Percentiles rank a stretch among this genome's conserved stretches.
Conservation (phyloP, 2,797 vertebrate species). For the Cuniculus paca region DNA sequence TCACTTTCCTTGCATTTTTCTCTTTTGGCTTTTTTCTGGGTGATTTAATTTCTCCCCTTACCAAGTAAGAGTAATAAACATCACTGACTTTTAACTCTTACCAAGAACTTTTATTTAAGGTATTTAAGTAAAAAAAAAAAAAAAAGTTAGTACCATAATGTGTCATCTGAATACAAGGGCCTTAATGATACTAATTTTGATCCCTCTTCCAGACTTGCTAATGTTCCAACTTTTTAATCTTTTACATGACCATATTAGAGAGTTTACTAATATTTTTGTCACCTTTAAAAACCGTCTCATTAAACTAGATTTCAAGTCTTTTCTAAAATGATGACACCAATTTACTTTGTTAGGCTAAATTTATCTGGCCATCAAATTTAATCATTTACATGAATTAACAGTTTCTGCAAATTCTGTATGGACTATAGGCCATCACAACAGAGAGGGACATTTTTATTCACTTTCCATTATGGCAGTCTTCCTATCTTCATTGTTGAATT, state of each 20-base stretch:
- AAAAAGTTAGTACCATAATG: not conserved
- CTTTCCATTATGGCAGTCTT: not conserved
- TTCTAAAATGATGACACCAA: not conserved
- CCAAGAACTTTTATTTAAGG: not conserved
- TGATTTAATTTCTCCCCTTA: not conserved
- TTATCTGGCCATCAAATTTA: not conserved
- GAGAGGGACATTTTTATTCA: not conserved
- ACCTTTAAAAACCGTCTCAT: not conserved
- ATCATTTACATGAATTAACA: not conserved
- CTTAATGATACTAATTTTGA: not conserved
- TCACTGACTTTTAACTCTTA: not conserved
- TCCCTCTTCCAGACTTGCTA: not conserved
- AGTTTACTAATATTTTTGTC: not conserved
- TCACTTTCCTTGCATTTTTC: not conserved
- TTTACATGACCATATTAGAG: not conserved
- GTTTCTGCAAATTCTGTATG: not conserved
- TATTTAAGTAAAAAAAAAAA: not conserved
- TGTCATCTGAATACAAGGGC: not conserved
- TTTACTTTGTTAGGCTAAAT: not conserved
- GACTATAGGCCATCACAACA: not conserved
- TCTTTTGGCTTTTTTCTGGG: not conserved
- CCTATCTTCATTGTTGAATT: not conserved
- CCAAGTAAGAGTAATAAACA: not conserved
- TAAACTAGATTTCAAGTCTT: not conserved
- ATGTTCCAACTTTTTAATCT: not conserved